Evolutionary conservation across 2,888 invertebrate genomes (phyloP).

Genomic region (Tryphoninae sp.): DNA sequence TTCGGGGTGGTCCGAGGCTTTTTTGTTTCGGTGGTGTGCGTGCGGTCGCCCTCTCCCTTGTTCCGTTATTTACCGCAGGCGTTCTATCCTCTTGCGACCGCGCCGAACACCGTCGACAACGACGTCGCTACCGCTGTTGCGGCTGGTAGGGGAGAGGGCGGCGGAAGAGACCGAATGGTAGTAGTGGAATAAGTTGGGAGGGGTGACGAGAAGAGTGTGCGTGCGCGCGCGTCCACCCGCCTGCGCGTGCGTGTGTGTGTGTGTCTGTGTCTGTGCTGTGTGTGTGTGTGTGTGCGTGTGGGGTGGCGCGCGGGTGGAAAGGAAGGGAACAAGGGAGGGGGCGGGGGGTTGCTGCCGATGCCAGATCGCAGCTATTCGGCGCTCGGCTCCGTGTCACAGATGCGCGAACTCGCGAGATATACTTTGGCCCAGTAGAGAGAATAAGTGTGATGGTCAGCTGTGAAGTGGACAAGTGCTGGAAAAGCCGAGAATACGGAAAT

Average conservation of each 20-base stretch:
- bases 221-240: neutral
- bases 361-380: conserved; percentile 67
- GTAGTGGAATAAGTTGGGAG: conserved; percentile 17
- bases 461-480: conserved; percentile 67
- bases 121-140: conserved; percentile 4
- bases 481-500: conserved; percentile 74
- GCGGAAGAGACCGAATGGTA: conserved; percentile 17
- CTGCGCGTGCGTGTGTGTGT: conserved; percentile 69
- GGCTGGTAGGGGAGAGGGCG: conserved; percentile 37
- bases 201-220: neutral
- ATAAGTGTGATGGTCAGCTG: conserved; percentile 74
- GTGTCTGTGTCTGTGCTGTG: no score
- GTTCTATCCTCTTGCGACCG: conserved; percentile 35
- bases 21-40: conserved; percentile 27
- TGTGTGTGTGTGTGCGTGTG: neutral
- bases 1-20: conserved; percentile 55
- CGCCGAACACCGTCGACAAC: conserved; percentile 50
- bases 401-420: conserved; percentile 73
- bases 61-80: conserved; percentile 22
- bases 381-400: conserved; percentile 73
- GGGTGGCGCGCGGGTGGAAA: conserved; percentile 28
- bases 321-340: conserved; percentile 11
- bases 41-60: conserved; percentile 51
- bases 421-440: conserved; percentile 56
- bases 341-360: conserved; percentile 66